Evolutionary conservation across 2,888 invertebrate genomes (phyloP), one percentile per base, ranked within the genome.

Genomic region (Eupithecia pulchellata): DNA sequence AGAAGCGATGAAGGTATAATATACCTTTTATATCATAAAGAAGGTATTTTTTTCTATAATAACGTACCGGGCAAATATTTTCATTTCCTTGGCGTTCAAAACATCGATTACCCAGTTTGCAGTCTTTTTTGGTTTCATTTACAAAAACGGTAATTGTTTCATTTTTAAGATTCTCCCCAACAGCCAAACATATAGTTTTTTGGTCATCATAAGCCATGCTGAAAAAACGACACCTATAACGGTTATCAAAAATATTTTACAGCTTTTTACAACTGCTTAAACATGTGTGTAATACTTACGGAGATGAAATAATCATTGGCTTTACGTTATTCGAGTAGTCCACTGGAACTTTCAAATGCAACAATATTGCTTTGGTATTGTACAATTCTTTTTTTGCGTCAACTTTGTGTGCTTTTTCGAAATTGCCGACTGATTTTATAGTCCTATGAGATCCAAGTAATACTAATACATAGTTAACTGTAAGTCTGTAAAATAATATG

Each of bases 401-500:
- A 4, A 98, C 94, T 68, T 93, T 89, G 36, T 95, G 91, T n/a
- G 95, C 93, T 91, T 97, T 96, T 84, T 98, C 97, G 82, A 96
- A 95, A 5, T 96, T 96, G 55, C 97, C 96, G 72, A 92, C 91
- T 6, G 94, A 89, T 47, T 94, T 87, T 73, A 96, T 90, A 0
- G 95, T 94, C 82, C 95, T 95, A 20, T 96, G 95, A 27, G 95
- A 95, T n/a, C 98, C 98, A 58, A 97, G 86, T 13, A 97, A 84
- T 6, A 95, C 96, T 2, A 95, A 91, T 9, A 96, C 91, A 76
- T 96, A 96, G 80, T 96, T 94, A n/a, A 85, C 84, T 20, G 86
- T 79, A 34, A 95, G 86, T 64, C 96, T 96, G 81, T 76, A 91
- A 86, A 14, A 60, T 29, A 60, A 61, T 55, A n/a, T 20, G 4